These are phyloP conservation scores for Xestia xanthographa DNA, from an alignment of 2,888 invertebrate species.

Conservation along the genomic window DNA sequence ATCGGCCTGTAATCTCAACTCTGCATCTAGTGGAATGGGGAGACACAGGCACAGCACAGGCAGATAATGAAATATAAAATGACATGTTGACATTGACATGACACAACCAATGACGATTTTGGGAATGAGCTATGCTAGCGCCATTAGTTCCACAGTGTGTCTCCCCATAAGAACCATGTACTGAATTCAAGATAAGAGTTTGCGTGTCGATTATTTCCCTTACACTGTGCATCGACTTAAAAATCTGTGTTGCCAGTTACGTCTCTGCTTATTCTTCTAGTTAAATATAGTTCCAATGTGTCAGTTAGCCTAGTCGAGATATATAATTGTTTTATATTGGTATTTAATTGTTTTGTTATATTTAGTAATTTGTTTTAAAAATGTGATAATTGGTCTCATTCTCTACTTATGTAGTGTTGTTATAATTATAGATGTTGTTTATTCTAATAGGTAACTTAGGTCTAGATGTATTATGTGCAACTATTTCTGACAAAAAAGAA, in stretches of 20 bases:
- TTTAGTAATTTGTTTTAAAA: not conserved
- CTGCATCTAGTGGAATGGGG: not conserved
- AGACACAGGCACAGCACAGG: no score
- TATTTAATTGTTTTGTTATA: not conserved
- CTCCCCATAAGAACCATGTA: not conserved
- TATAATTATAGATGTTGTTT: not conserved
- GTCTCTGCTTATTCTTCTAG: not conserved
- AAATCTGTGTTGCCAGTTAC: not conserved
- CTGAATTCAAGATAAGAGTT: not conserved
- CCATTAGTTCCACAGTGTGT: no score
- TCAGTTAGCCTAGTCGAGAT: conserved; percentile 30
- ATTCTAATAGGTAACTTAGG: not conserved
- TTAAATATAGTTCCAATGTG: not conserved
- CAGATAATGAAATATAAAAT: no score
- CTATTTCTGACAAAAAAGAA: not conserved
- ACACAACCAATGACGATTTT: no score
- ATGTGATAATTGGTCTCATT: conserved; percentile 29
- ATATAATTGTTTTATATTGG: not conserved
- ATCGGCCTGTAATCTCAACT: not conserved
- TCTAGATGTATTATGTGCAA: not conserved
- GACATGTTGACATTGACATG: no score
- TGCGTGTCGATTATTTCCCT: not conserved
- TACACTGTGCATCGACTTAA: not conserved
- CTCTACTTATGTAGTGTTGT: not conserved
- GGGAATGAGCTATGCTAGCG: no score